Conservation (phyloP, 2,797 vertebrate species). For the Brachymystax lenok region DNA sequence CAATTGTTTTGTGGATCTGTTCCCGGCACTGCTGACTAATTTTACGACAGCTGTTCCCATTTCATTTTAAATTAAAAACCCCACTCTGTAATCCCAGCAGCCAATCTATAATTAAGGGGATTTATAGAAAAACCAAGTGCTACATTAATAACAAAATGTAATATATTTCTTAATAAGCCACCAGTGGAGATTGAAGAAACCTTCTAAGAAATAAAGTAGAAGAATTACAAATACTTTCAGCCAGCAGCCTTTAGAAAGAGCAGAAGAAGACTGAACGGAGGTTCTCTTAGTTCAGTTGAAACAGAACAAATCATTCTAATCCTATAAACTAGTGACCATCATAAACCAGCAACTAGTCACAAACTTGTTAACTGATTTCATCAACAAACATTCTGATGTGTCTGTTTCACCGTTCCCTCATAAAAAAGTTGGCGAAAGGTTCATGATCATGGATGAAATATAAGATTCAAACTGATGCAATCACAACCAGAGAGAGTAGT, state of each 20-base stretch:
- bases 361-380: neutral
- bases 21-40: conserved; percentile 75
- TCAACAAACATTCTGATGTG: conserved; percentile 5
- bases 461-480: neutral
- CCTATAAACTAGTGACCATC: neutral
- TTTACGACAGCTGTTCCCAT: conserved; percentile 86
- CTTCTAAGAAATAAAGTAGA: conserved; percentile 68
- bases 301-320: neutral
- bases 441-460: neutral
- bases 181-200: conserved; percentile 66
- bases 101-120: conserved; percentile 94
- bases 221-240: conserved; percentile 59
- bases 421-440: neutral
- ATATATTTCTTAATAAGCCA: conserved; percentile 89
- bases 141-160: conserved; percentile 96
- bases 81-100: conserved; percentile 89
- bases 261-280: conserved; percentile 19
- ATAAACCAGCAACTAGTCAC: neutral
- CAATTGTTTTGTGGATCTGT: conserved; percentile 69
- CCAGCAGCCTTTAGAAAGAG: conserved; percentile 30
- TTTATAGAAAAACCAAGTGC: conserved; percentile 83
- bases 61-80: conserved; percentile 94
- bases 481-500: neutral
- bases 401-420: neutral
- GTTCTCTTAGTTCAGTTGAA: neutral